These are phyloP conservation scores for Atractosteus spatula DNA, from an alignment of 2,113 vertebrate species.

Conservation along the genomic window DNA sequence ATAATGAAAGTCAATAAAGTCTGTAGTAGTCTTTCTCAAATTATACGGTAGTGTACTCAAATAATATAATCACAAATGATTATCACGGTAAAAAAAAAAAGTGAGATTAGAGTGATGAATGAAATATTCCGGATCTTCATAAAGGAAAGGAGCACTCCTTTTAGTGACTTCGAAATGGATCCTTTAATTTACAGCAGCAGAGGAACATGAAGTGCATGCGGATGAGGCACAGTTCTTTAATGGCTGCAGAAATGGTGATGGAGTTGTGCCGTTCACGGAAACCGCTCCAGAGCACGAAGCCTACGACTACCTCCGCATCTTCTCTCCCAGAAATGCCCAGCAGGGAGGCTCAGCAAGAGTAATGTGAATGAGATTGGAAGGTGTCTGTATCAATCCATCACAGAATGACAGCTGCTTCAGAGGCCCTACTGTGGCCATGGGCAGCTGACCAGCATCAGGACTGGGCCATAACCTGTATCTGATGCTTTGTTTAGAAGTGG, in stretches of 20 bases:
- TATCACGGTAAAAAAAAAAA: too few relatives aligned
- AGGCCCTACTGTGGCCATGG: constrained; percentile 67
- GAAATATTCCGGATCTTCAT: too few relatives aligned
- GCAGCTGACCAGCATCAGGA: constrained; percentile 78
- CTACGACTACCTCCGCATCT: constrained; percentile 26
- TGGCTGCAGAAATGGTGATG: not conserved
- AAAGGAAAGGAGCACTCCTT: too few relatives aligned
- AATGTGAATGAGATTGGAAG: constrained; percentile 66
- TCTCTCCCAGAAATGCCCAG: constrained; percentile 77
- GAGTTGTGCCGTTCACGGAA: not conserved
- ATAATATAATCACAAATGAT: too few relatives aligned
- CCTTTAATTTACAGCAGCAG: too few relatives aligned
- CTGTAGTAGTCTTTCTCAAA: too few relatives aligned
- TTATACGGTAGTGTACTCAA: too few relatives aligned
- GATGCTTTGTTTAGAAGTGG: constrained; percentile 35
- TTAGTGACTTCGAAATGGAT: too few relatives aligned
- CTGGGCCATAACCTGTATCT: constrained; percentile 53
- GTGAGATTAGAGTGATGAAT: too few relatives aligned
- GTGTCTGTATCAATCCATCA: constrained; percentile 92
- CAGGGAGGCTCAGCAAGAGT: constrained; percentile 71
- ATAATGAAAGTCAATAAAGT: too few relatives aligned
- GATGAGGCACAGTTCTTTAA: too few relatives aligned
- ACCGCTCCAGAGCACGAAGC: not conserved
- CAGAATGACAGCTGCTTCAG: constrained; percentile 81
- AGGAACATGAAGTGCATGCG: too few relatives aligned